A percentile compares a stretch with the other conserved stretches of the same genome.
phyloP scores from a whole-genome alignment of 2,888 invertebrate genomes.

The Flexamia atlantica region DNA sequence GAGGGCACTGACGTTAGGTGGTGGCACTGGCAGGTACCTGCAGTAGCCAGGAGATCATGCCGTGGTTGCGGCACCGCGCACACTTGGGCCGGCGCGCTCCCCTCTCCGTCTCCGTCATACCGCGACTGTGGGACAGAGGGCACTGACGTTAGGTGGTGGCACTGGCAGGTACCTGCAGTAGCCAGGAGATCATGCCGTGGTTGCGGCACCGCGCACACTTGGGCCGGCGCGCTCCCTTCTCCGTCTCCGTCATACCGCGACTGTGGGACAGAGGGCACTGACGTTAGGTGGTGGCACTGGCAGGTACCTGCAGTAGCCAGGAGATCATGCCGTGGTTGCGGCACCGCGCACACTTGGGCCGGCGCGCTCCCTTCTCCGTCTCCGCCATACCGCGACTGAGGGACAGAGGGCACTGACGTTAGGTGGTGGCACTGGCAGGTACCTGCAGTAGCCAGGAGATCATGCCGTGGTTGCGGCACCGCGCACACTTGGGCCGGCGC shows the following conservation, averaged over 20 bases:
- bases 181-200: slow-evolving; percentile 96
- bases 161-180: slow-evolving; percentile 96
- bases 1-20: no score
- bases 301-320: slow-evolving; percentile 96
- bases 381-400: no score
- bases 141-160: no score
- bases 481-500: slow-evolving; percentile 94
- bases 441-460: slow-evolving; percentile 97
- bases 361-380: slow-evolving; percentile 78
- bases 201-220: slow-evolving; percentile 97
- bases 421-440: no score
- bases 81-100: slow-evolving; percentile 91
- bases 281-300: no score
- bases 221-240: slow-evolving; percentile 83
- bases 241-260: slow-evolving; percentile 71
- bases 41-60: slow-evolving; percentile 97
- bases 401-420: no score
- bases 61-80: slow-evolving; percentile 96
- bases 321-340: slow-evolving; percentile 97
- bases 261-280: no score
- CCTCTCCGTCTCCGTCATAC: slow-evolving; percentile 74
- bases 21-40: no score
- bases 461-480: slow-evolving; percentile 96
- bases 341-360: slow-evolving; percentile 96
- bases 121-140: no score